Percentiles rank a stretch among this genome's conserved stretches.
phyloP scores from a whole-genome alignment of 2,797 vertebrate genomes.

The Acomys russatus region DNA sequence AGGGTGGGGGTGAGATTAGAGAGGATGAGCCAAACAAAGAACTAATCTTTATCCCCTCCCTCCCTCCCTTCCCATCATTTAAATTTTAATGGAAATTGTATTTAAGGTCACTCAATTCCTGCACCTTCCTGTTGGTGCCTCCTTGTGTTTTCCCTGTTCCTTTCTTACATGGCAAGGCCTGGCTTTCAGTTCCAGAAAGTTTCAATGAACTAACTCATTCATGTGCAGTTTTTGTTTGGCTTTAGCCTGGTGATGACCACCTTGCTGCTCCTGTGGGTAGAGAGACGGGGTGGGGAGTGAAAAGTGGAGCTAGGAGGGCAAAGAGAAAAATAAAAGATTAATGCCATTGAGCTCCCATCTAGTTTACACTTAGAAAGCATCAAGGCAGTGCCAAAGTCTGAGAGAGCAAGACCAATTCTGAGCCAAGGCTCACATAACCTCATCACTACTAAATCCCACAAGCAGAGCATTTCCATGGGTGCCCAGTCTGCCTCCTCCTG shows the following conservation, averaged over 20 bases:
- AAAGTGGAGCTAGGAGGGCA: neutral
- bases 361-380: neutral
- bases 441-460: neutral
- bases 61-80: neutral
- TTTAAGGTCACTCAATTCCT: neutral
- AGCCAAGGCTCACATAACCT: neutral
- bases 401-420: neutral
- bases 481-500: no score
- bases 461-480: no score
- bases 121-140: no score
- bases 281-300: neutral
- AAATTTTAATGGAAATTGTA: neutral
- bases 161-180: neutral
- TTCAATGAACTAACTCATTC: neutral
- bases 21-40: neutral
- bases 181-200: neutral
- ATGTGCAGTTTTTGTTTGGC: neutral
- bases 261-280: neutral
- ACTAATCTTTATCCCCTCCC: no score
- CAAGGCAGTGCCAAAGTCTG: neutral
- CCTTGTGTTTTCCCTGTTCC: neutral
- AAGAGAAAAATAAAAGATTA: neutral
- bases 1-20: no score
- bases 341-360: neutral
- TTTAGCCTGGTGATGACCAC: neutral